Evolutionary conservation across 2,888 invertebrate species (phyloP).

Genomic region (Zygogramma bicolorata): DNA sequence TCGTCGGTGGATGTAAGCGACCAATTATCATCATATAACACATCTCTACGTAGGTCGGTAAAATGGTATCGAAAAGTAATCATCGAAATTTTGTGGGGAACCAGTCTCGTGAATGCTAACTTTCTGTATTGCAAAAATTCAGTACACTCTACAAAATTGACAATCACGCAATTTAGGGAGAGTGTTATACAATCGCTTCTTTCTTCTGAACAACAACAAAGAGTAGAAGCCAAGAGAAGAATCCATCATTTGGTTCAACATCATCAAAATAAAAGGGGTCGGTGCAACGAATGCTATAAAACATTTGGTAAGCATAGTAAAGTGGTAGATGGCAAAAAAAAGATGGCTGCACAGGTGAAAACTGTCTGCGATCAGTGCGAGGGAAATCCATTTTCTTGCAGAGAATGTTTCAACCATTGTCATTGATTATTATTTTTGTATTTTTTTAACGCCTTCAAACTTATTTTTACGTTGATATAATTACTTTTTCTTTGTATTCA

Average conservation of each 20-base stretch:
- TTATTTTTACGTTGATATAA: neutral
- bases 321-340: conserved; percentile 5
- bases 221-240: neutral
- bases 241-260: conserved; percentile 3
- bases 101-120: neutral
- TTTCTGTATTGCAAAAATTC: neutral
- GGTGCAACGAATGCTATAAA: conserved; percentile 10
- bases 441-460: conserved; percentile 3
- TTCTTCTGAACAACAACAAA: neutral
- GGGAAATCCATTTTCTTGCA: conserved; percentile 5
- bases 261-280: conserved; percentile 4
- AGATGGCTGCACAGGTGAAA: neutral
- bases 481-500: conserved; percentile 3
- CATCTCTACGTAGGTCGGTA: conserved; percentile 1
- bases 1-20: neutral
- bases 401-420: conserved; percentile 2
- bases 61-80: conserved; percentile 19
- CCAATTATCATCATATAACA: neutral
- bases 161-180: neutral
- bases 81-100: neutral
- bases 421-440: neutral
- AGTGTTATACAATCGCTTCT: neutral
- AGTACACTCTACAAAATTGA: neutral
- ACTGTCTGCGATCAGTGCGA: conserved; percentile 10
- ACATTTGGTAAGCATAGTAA: conserved; percentile 4